Conservation (phyloP, 2,113 vertebrate species). For the Otis tarda region DNA sequence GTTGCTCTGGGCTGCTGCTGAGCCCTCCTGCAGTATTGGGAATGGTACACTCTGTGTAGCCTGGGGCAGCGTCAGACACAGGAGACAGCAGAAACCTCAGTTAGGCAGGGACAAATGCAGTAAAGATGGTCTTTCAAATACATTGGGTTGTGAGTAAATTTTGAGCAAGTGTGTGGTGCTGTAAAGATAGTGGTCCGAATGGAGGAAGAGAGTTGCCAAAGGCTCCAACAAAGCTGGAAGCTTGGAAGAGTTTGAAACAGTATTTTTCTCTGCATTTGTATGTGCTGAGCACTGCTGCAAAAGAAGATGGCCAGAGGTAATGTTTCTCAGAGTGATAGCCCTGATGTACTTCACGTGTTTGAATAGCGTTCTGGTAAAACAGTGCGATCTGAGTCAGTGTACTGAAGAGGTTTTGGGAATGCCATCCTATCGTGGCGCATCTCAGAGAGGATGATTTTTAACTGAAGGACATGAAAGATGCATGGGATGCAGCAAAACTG, state of each 20-base stretch:
- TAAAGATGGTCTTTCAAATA: background rate
- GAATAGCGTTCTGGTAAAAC: background rate
- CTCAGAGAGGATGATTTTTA: background rate
- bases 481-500: rapidly evolving
- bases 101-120: background rate
- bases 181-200: background rate
- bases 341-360: rapidly evolving
- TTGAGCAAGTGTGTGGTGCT: background rate
- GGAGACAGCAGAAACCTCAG: background rate
- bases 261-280: background rate
- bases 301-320: background rate
- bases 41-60: background rate
- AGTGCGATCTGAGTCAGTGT: background rate
- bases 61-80: rapidly evolving
- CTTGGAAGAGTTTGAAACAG: background rate
- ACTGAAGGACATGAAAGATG: background rate
- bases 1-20: background rate
- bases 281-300: background rate
- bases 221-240: background rate
- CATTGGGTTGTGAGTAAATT: background rate
- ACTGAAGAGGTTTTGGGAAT: background rate
- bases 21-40: background rate
- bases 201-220: background rate
- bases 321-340: background rate
- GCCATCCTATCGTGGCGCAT: background rate